Base-by-base conservation (phyloP, 2,888 invertebrate genomes). In the Pristionchus arcanus region DNA sequence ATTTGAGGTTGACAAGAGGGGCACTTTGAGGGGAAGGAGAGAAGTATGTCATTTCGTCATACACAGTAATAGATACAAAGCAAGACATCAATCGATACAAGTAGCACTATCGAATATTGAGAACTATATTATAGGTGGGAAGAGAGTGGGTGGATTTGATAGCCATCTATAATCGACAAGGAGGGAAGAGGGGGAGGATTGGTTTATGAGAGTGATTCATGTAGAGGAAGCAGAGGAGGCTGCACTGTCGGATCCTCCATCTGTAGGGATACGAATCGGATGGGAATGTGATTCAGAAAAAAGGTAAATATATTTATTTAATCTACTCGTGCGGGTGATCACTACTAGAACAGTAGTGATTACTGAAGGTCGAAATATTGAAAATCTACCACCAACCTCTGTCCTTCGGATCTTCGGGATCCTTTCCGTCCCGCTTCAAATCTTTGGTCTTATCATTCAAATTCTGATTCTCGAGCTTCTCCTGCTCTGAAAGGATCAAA, bases 111-210 rank as follows among this genome's bases (percentile, higher is more conserved):
- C 31, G 71, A 28, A 13, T 16, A 71, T 28, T 25, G n/a, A 49
- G n/a, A 13, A 49, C 15, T 37, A 42, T 25, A 81, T 21, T 34
- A 81, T 42, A 49, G 77, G n/a, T 25, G n/a, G n/a, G 77, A 37
- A 81, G 16, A 13, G 83, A 53, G 83, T 34, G 83, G 83, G 83
- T 9, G 55, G 37, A 83, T 49, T 49, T 49, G 55, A 83, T 49
- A 55, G 83, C 53, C 42, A 49, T 49, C 53, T 83, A 83, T 83
- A 83, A 83, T 5, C 31, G 25, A 49, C 2, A 25, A 16, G 83
- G 49, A 83, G 55, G 83, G 28, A 31, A 28, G 19, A 25, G n/a
- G 13, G 28, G 31, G 19, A 25, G 81, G 25, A 25, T n/a, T 21
- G 21, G 15, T 34, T 25, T 37, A 77, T 77, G 25, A 77, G 19